Conservation (phyloP, 1,140 invertebrate genomes). For the Caenorhabditis tropicalis region DNA sequence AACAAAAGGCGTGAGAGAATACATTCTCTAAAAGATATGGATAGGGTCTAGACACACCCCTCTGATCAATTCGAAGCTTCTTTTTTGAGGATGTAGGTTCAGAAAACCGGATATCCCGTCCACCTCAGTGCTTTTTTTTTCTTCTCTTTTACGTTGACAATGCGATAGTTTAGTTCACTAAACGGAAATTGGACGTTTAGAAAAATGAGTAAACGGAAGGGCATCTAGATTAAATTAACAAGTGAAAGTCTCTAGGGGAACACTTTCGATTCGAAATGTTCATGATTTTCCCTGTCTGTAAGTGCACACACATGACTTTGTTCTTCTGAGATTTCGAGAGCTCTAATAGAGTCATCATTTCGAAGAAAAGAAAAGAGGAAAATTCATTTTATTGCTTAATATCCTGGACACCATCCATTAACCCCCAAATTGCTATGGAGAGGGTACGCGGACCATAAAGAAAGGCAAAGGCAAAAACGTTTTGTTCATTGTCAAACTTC, state of each 20-base stretch:
- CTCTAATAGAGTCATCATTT: neutral
- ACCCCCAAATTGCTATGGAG: neutral
- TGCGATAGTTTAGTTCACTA: neutral
- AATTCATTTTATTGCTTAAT: neutral
- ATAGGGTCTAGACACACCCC: constrained; percentile 14
- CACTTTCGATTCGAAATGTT: neutral
- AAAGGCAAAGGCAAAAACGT: neutral
- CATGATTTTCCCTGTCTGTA: neutral
- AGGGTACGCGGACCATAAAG: constrained; percentile 9
- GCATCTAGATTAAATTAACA: neutral
- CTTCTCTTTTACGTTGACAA: neutral
- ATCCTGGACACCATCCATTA: neutral
- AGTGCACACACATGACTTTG: neutral
- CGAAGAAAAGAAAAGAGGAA: neutral
- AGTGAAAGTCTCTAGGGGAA: constrained; percentile 23
- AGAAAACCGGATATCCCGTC: neutral
- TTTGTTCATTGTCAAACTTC: neutral
- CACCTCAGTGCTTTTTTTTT: neutral
- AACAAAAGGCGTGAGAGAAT: constrained; percentile 6
- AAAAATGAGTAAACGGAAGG: neutral
- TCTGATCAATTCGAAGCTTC: neutral
- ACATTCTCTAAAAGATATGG: neutral
- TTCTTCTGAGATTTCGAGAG: no score
- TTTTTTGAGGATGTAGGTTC: neutral
- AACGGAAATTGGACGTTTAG: constrained; percentile 11